phyloP scores from a whole-genome alignment of 2,797 vertebrate species.

The Otolemur crassicaudatus region DNA sequence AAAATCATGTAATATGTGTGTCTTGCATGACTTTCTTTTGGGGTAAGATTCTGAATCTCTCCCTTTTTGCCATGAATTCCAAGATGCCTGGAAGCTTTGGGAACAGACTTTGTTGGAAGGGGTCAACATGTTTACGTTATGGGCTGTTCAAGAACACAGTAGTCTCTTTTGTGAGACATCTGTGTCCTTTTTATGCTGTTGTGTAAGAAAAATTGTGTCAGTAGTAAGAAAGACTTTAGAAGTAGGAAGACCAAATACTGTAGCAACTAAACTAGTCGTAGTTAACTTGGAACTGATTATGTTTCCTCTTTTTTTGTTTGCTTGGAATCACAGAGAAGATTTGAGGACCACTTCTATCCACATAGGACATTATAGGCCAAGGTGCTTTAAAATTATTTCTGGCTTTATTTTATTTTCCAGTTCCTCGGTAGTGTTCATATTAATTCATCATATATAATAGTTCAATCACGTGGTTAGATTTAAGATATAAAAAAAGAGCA shows the following conservation, averaged over 20 bases:
- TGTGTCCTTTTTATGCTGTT: not conserved
- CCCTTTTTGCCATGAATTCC: not conserved
- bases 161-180: conserved; percentile 1
- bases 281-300: not conserved
- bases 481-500: not conserved
- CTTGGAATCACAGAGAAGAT: not conserved
- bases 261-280: not conserved
- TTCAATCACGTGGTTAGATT: not conserved
- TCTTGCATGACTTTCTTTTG: not conserved
- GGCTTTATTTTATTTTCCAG: not conserved
- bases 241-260: not conserved
- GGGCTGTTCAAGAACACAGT: not conserved
- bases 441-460: not conserved
- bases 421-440: not conserved
- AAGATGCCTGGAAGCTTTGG: not conserved
- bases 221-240: not conserved
- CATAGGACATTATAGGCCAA: not conserved
- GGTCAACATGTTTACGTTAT: not conserved
- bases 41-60: not conserved
- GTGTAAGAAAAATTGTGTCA: not conserved
- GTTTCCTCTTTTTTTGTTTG: not conserved
- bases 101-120: not conserved
- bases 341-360: not conserved
- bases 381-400: not conserved
- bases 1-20: not conserved